These are phyloP conservation scores for Coleophora deauratella DNA, from an alignment of 2,888 invertebrate species.

Conservation along the genomic window DNA sequence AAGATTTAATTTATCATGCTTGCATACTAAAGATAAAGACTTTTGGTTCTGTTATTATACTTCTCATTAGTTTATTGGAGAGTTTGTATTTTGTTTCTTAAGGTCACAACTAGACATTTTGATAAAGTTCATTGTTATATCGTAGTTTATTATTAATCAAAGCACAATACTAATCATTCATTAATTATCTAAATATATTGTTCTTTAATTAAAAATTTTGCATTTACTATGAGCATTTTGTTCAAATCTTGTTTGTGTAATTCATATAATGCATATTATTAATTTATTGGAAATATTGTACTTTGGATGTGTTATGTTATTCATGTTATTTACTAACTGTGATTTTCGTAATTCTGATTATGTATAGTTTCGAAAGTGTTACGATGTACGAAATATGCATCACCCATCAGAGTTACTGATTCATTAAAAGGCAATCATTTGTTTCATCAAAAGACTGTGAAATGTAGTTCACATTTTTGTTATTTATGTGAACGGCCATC, in stretches of 20 bases:
- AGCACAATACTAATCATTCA: too few species aligned
- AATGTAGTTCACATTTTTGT: conserved; percentile 23
- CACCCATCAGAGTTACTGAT: too few species aligned
- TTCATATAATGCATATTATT: neutral
- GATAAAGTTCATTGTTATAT: too few species aligned
- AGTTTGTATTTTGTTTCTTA: too few species aligned
- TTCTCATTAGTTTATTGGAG: too few species aligned
- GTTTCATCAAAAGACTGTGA: conserved; percentile 61
- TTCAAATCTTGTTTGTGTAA: neutral
- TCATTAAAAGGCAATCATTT: conserved; percentile 31
- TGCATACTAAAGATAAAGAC: too few species aligned
- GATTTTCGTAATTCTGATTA: conserved; percentile 16
- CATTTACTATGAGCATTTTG: conserved; percentile 9
- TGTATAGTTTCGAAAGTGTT: neutral
- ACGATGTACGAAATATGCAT: too few species aligned
- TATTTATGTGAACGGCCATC: conserved; percentile 7
- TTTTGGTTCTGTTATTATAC: too few species aligned
- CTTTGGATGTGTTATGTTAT: conserved; percentile 5
- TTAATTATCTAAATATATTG: too few species aligned
- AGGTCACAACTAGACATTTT: too few species aligned
- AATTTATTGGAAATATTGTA: conserved; percentile 1
- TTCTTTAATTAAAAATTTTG: neutral
- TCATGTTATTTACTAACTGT: conserved; percentile 14
- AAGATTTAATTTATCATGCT: too few species aligned
- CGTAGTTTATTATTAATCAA: too few species aligned